These are phyloP conservation scores for Endotricha flammealis DNA, from an alignment of 2,888 invertebrate genomes.

Conservation along the genomic window DNA sequence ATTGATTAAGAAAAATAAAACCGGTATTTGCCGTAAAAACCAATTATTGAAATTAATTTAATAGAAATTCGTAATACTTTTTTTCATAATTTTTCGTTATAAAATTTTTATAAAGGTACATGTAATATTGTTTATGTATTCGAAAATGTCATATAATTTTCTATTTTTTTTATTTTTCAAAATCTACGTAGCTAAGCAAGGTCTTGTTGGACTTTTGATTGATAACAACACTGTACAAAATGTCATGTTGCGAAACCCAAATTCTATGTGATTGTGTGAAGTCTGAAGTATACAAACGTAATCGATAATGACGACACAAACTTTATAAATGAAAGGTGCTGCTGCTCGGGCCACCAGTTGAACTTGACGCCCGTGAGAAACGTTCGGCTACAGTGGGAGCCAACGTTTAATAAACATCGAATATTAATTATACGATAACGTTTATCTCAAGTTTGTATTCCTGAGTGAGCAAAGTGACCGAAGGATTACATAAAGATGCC, in stretches of 20 bases:
- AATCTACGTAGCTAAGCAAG: background rate
- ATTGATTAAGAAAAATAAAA: no score
- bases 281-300: slow-evolving; percentile 39
- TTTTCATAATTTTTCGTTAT: no score
- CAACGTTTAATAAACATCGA: slow-evolving; percentile 56
- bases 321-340: slow-evolving; percentile 72
- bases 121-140: no score
- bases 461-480: slow-evolving; percentile 6
- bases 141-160: background rate
- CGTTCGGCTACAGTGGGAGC: slow-evolving; percentile 77
- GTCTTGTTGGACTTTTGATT: background rate
- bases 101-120: no score
- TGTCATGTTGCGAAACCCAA: slow-evolving; percentile 39
- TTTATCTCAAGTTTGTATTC: slow-evolving; percentile 38
- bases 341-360: slow-evolving; percentile 54
- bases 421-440: slow-evolving; percentile 29
- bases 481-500: slow-evolving; percentile 83
- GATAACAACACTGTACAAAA: slow-evolving; percentile 31
- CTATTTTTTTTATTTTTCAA: background rate
- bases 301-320: slow-evolving; percentile 73
- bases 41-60: no score
- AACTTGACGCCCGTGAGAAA: slow-evolving; percentile 39
- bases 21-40: no score
- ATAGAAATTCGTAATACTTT: no score
- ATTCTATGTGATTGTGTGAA: slow-evolving; percentile 38